phyloP scores from a whole-genome alignment of 2,113 vertebrate species.

The Tyrannus savana region DNA sequence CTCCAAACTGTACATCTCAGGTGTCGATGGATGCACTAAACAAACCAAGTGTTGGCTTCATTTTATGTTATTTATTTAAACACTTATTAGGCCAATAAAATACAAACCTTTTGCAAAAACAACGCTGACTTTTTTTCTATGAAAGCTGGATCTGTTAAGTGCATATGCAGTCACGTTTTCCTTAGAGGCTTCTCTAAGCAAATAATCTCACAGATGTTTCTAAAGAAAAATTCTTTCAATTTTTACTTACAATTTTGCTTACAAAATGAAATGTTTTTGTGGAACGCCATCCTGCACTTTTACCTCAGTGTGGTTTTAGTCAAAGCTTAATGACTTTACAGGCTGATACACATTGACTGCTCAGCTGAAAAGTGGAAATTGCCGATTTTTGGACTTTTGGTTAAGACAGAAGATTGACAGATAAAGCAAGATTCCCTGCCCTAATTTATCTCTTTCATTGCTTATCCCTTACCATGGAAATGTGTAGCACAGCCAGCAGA shows the following conservation, averaged over 20 bases:
- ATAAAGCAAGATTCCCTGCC: background rate
- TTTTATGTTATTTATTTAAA: background rate
- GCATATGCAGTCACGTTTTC: background rate
- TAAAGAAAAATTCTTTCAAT: background rate
- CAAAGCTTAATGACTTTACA: background rate
- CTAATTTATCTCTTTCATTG: background rate
- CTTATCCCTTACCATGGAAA: background rate
- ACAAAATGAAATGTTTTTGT: rapidly evolving
- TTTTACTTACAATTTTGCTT: background rate
- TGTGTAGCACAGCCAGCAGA: background rate
- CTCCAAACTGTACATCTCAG: background rate
- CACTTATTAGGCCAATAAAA: background rate
- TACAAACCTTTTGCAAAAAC: background rate
- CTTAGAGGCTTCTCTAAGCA: background rate
- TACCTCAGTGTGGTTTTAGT: background rate
- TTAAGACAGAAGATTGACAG: background rate
- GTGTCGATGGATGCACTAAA: background rate
- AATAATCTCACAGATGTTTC: background rate
- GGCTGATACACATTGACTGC: background rate
- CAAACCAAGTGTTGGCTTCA: background rate
- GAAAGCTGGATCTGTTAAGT: background rate
- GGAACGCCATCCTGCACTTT: background rate
- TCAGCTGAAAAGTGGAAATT: background rate
- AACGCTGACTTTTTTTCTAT: background rate
- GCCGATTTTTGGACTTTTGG: background rate